A percentile compares a stretch with the other conserved stretches of the same genome.
Conservation (phyloP, 2,797 vertebrate genomes). For the Scolopax rusticola region DNA sequence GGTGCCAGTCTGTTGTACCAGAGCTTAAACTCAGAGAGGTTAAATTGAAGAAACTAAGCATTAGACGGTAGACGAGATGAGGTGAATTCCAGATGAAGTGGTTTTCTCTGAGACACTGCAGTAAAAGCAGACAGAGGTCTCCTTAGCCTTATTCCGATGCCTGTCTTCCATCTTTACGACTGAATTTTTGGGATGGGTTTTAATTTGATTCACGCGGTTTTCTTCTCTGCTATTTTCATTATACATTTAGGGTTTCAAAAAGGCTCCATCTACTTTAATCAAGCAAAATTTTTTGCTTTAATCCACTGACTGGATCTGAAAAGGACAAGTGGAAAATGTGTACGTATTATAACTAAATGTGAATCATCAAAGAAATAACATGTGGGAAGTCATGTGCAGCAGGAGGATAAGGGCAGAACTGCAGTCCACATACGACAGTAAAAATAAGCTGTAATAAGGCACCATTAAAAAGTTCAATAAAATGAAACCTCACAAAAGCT, state of each 20-base stretch:
- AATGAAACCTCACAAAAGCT: neutral
- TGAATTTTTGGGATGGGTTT: neutral
- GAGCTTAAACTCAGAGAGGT: neutral
- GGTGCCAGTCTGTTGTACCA: neutral
- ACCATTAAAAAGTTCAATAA: slow-evolving; percentile 2
- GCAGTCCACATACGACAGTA: neutral
- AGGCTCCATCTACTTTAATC: neutral
- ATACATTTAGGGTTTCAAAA: neutral
- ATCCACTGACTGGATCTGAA: neutral
- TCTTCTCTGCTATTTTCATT: neutral
- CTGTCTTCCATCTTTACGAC: neutral
- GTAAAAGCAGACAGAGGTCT: neutral
- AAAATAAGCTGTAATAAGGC: slow-evolving; percentile 5
- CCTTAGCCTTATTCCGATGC: neutral
- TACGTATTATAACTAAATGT: neutral
- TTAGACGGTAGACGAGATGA: neutral
- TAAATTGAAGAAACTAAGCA: neutral
- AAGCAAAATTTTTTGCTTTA: neutral
- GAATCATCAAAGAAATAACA: neutral
- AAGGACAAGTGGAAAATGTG: neutral
- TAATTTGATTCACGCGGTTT: neutral
- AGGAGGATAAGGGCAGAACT: neutral
- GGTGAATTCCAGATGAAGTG: neutral
- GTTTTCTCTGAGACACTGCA: neutral
- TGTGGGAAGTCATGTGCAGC: neutral